Evolutionary conservation across 1,140 invertebrate species (phyloP).

Genomic region (Aradophagus sp.): DNA sequence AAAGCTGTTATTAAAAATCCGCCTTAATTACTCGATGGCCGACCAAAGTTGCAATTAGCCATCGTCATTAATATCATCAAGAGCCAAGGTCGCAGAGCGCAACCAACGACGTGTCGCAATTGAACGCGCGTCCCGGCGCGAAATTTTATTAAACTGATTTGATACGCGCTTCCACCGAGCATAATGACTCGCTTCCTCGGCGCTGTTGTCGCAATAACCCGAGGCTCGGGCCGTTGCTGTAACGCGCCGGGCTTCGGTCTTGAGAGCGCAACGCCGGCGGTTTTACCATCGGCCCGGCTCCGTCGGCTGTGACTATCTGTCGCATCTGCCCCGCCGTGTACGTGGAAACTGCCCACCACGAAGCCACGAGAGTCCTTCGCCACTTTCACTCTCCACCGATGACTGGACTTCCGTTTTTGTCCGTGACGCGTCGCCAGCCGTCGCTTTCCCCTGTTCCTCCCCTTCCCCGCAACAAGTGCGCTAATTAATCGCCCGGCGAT

Average conservation of each 20-base stretch:
- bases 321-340: constrained; percentile 60
- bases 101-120: constrained; percentile 21
- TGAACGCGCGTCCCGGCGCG: constrained; percentile 3
- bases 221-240: constrained; percentile 29
- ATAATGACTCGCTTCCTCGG: constrained; percentile 19
- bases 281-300: constrained; percentile 62
- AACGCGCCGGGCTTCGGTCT: constrained; percentile 38
- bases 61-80: constrained; percentile 17
- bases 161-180: constrained; percentile 10
- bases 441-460: too few species aligned
- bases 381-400: constrained; percentile 71
- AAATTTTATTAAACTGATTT: constrained; percentile 35
- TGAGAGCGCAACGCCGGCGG: constrained; percentile 45
- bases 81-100: constrained; percentile 16
- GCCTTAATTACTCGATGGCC: too few species aligned
- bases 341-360: constrained; percentile 63
- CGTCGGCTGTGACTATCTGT: constrained; percentile 69
- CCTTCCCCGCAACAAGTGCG: too few species aligned
- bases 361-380: constrained; percentile 59
- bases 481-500: too few species aligned
- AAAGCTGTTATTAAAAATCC: too few species aligned
- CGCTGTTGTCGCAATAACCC: constrained; percentile 15
- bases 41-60: constrained; percentile 27
- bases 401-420: constrained; percentile 64
- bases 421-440: too few species aligned